Conservation (phyloP, 2,797 vertebrate genomes). For the Lophotriccus pileatus region DNA sequence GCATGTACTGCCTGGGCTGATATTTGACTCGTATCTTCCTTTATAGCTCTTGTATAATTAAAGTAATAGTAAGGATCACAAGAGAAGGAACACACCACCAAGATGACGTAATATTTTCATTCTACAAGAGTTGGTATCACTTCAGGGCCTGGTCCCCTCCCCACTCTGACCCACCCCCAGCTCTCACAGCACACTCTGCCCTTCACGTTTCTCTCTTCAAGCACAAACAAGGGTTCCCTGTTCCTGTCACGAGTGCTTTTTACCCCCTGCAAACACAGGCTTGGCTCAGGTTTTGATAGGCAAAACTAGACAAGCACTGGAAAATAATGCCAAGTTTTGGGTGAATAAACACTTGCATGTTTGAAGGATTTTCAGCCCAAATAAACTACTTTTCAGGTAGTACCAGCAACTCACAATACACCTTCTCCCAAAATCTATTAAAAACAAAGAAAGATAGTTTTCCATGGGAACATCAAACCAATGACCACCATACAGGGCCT, state of each 20-base stretch:
- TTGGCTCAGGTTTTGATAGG: neutral
- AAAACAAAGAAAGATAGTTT: neutral
- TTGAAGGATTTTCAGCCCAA: neutral
- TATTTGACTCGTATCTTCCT: neutral
- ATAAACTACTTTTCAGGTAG: neutral
- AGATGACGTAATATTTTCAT: neutral
- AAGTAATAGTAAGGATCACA: neutral
- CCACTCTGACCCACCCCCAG: fast-evolving
- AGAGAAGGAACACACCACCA: neutral
- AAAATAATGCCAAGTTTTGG: neutral
- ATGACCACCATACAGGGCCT: neutral
- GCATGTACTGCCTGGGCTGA: neutral
- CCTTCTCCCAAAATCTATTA: neutral
- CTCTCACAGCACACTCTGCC: neutral
- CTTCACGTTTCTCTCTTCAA: fast-evolving
- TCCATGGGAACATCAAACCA: neutral
- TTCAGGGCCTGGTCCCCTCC: neutral
- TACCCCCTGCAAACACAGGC: neutral
- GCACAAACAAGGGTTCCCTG: neutral
- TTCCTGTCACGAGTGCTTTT: neutral
- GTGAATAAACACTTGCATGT: neutral
- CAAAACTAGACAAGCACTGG: neutral
- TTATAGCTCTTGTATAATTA: neutral
- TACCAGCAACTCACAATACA: neutral
- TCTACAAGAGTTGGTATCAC: neutral